A percentile compares a stretch with the other conserved stretches of the same genome.
phyloP scores from a whole-genome alignment of 2,797 vertebrate genomes.

The Lepus oiostolus region DNA sequence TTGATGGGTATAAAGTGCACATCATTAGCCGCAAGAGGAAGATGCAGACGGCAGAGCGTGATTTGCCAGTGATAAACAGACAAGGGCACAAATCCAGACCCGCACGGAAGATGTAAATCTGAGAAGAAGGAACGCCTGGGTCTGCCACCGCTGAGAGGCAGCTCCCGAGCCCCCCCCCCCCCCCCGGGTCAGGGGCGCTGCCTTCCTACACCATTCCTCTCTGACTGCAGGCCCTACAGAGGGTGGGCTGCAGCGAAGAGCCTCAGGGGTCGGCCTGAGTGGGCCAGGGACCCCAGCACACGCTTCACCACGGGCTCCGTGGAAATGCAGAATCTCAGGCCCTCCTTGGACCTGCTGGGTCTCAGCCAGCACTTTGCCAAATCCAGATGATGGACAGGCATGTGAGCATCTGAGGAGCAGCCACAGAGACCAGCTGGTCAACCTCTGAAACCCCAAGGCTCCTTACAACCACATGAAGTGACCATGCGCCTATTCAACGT shows the following conservation, averaged over 20 bases:
- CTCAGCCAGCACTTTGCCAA: neutral
- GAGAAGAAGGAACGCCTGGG: slow-evolving; percentile 16
- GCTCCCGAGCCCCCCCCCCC: slow-evolving; percentile 1
- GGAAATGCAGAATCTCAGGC: neutral
- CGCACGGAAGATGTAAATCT: slow-evolving; percentile 63
- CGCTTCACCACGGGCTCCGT: neutral
- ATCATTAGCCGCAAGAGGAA: slow-evolving; percentile 76
- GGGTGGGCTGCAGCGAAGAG: neutral
- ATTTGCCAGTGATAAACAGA: slow-evolving; percentile 75
- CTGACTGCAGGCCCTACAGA: neutral
- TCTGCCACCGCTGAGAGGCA: neutral
- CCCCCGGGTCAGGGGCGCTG: neutral
- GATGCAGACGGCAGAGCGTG: slow-evolving; percentile 79
- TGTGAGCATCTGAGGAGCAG: neutral
- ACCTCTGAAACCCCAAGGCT: neutral
- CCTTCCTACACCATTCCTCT: slow-evolving; percentile 2
- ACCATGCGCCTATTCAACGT: neutral
- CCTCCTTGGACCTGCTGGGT: neutral
- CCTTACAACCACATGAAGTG: neutral
- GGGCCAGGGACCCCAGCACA: fast-evolving
- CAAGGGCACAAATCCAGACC: slow-evolving; percentile 54
- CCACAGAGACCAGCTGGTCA: neutral
- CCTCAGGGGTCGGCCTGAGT: neutral
- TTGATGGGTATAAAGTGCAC: slow-evolving; percentile 73
- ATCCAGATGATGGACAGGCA: too few species aligned